Base-by-base conservation (phyloP, 2,888 invertebrate genomes). In the Lochmaea crataegi region DNA sequence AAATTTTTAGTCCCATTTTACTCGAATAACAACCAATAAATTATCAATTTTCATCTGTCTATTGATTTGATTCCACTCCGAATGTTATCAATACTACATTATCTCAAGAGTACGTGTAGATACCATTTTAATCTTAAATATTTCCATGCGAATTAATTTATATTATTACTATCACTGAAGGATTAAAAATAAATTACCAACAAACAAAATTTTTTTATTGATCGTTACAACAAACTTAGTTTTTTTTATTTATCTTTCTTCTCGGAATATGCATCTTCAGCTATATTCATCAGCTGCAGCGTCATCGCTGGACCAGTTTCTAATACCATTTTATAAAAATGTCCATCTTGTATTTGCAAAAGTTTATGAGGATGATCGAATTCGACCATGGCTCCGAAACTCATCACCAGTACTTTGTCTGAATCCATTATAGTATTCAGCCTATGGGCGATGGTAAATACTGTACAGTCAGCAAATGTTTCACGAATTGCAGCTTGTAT, bases 371-470 rank as follows among this genome's bases (percentile, higher is more conserved):
- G 96, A 82, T 93, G 92, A 11, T 93, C 95, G 48, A 92, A 91
- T 85, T 97, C 96, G 0, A 92, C 90, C 84, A 93, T 89, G 16
- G 65, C 91, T 0, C 96, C 96, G 48, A 92, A 92, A 82, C 94
- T 93, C 90, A 96, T 91, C 12, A 95, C 94, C 78, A 95, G 84
- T 71, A 95, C 92, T 86, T 91, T 90, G 87, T 95, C 94, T 1
- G 73, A 75, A 56, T 77, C 72, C 75, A 77, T 75, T 22, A 77
- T 74, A 2, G 75, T 77, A n/a, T 75, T 73, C 48, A 77, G 38
- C 53, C 75, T 75, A 57, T 77, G 76, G 1, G 75, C 76, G 16
- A 77, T 93, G 1, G 95, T 95, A 45, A 95, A 88, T 26, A 95
- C 94, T 0, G 94, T 94, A 83, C 94, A 94, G 16, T 90, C 88